phyloP scores from a whole-genome alignment of 1,140 invertebrate genomes.

The Zaprionus inermis region DNA sequence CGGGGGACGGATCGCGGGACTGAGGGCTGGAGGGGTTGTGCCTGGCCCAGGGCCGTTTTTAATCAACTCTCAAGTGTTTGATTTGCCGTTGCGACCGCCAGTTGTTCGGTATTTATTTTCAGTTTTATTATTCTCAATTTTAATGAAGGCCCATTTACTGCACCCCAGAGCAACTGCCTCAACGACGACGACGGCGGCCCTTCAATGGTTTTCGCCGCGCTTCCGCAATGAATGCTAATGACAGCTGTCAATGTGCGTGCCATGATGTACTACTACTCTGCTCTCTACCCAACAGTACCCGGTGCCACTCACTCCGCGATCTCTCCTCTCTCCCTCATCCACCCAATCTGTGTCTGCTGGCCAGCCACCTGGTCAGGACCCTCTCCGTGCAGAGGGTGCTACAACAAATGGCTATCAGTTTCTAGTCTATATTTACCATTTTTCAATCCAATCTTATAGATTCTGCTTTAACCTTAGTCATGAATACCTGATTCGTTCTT shows the following conservation, averaged over 20 bases:
- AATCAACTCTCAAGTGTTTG: conserved; percentile 79
- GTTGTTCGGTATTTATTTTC: conserved; percentile 62
- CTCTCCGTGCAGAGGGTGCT: neutral
- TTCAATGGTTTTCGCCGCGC: conserved; percentile 59
- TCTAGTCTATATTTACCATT: neutral
- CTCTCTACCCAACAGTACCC: neutral
- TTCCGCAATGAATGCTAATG: conserved; percentile 79
- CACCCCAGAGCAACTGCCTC: conserved; percentile 41
- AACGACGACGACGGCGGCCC: conserved; percentile 20
- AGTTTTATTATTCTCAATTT: conserved; percentile 80
- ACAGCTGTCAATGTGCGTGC: conserved; percentile 79
- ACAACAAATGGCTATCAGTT: neutral
- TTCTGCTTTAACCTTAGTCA: too few species aligned
- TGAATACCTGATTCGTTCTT: too few species aligned
- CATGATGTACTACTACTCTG: conserved; percentile 62
- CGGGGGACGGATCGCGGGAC: neutral
- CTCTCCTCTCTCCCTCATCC: neutral
- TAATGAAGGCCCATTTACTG: conserved; percentile 76
- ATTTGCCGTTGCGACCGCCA: conserved; percentile 68
- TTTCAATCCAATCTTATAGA: too few species aligned
- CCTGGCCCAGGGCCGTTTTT: conserved; percentile 48
- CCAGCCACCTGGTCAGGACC: neutral
- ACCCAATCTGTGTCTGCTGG: neutral
- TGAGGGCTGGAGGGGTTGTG: conserved; percentile 1
- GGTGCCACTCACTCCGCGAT: neutral